phyloP scores from a whole-genome alignment of 1,140 invertebrate species.

The Drosophila mojavensis region DNA sequence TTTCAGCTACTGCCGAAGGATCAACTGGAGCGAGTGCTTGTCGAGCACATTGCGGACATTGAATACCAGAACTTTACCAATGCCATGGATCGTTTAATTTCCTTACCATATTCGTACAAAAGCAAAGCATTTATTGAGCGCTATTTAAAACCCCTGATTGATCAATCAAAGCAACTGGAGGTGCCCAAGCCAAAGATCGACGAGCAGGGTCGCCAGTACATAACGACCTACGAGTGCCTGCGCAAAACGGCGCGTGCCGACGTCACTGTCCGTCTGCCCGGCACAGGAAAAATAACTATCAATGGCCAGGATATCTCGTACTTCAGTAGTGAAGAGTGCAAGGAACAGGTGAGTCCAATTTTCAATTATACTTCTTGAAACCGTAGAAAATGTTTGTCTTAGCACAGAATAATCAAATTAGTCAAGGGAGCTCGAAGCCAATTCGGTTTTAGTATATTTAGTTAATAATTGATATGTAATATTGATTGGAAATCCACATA shows the following conservation, averaged over 20 bases:
- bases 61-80: constrained; percentile 91
- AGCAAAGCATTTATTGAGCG: constrained; percentile 89
- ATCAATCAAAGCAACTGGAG: constrained; percentile 85
- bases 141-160: constrained; percentile 86
- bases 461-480: too few species aligned
- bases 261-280: constrained; percentile 89
- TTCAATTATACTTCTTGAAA: background rate
- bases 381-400: background rate
- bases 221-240: constrained; percentile 88
- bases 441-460: too few species aligned
- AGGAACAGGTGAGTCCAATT: constrained; percentile 89
- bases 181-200: constrained; percentile 88
- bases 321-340: constrained; percentile 88
- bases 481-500: too few species aligned
- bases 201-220: constrained; percentile 88
- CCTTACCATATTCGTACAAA: constrained; percentile 89
- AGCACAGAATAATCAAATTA: too few species aligned
- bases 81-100: constrained; percentile 89
- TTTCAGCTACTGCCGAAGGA: constrained; percentile 89
- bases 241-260: constrained; percentile 89
- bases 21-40: constrained; percentile 87
- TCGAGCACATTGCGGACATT: constrained; percentile 89
- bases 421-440: too few species aligned
- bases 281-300: constrained; percentile 92
- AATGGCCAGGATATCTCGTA: constrained; percentile 92